Percentiles rank a stretch among this genome's conserved stretches.
These are phyloP conservation scores for Tipula unca DNA, from an alignment of 2,888 invertebrate species.

Conservation along the genomic window DNA sequence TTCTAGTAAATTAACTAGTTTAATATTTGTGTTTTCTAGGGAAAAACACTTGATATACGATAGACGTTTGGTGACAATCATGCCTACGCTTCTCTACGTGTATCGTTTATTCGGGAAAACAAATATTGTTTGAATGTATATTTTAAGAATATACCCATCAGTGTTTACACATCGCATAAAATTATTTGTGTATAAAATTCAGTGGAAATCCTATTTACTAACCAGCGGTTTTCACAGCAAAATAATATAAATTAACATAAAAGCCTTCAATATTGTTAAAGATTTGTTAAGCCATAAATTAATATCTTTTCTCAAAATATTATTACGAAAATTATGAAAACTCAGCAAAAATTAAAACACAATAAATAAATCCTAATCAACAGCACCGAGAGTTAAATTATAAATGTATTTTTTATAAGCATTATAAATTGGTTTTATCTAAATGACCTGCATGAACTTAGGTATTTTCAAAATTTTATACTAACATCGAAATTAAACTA, in stretches of 20 bases:
- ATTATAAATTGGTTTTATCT: neutral
- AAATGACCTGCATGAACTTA: neutral
- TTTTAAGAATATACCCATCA: neutral
- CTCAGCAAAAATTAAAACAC: neutral
- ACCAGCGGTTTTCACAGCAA: no score
- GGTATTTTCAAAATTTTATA: neutral
- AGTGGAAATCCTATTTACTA: no score
- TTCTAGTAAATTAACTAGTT: neutral
- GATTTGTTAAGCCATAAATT: neutral
- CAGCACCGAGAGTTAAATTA: neutral
- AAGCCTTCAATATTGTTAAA: neutral
- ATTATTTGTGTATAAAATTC: no score
- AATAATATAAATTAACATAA: no score
- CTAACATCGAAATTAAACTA: neutral
- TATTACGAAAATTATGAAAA: neutral
- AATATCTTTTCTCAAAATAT: neutral
- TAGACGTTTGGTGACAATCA: neutral
- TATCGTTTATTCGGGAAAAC: neutral
- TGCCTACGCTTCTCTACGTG: no score
- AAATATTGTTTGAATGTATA: neutral
- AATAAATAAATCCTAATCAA: neutral
- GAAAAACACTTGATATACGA: neutral
- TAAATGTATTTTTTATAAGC: neutral
- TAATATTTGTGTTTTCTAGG: neutral
- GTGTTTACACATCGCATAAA: neutral